phyloP scores from a whole-genome alignment of 2,113 vertebrate species.

The Paracyprichromis sp. region DNA sequence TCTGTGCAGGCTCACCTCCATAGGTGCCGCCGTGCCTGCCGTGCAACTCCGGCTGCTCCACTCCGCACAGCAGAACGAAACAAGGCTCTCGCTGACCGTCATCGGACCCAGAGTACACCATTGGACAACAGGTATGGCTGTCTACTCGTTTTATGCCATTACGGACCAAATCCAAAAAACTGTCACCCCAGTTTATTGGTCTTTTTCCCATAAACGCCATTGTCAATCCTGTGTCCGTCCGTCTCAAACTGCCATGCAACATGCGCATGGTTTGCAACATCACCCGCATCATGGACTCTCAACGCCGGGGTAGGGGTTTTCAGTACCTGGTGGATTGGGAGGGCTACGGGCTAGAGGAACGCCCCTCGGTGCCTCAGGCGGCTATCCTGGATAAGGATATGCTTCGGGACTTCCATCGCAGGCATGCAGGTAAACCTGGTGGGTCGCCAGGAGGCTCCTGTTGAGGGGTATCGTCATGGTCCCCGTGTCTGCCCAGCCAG shows the following conservation, averaged over 20 bases:
- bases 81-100: background rate
- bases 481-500: background rate
- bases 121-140: background rate
- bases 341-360: background rate
- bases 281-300: background rate
- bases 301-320: background rate
- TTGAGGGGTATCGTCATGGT: background rate
- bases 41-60: no score
- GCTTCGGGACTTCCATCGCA: background rate
- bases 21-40: background rate
- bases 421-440: background rate
- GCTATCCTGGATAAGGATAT: background rate
- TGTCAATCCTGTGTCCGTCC: background rate
- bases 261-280: background rate
- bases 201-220: background rate
- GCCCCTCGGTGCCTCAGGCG: background rate
- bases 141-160: background rate
- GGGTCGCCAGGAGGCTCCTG: background rate
- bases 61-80: background rate
- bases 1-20: background rate
- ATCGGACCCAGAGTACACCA: background rate
- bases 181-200: background rate
- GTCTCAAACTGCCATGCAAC: background rate
- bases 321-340: background rate
- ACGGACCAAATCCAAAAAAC: background rate